Base-by-base conservation (phyloP, 2,888 invertebrate species). In the Synergus japonicus region DNA sequence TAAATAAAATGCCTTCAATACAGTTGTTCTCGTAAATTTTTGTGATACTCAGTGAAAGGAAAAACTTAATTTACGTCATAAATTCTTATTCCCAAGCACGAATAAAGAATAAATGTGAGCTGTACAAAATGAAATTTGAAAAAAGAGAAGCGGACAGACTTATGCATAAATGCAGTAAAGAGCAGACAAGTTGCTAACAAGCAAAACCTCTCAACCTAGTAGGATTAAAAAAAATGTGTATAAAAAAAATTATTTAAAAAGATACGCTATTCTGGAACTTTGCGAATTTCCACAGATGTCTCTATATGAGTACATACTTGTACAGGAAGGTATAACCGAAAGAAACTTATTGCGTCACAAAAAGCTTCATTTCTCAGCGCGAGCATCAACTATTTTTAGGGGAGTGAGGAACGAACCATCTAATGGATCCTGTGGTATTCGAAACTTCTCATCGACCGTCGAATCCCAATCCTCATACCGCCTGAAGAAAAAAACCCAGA, bases 311-410 rank as follows among this genome's bases (percentile, higher is more conserved):
- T 54, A 54, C 7, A n/a, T 54, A 64, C 10, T 12, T 58, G 37
- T 13, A 5, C 13, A 65, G 13, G 13, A 46, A 49, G 46, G 49
- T 69, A 69, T 7, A 69, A 49, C 29, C 15, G 29, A 29, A 46
- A 29, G 29, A 4, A 69, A 44, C 49, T 69, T 46, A 69, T 69
- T 49, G 29, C 69, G 22, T 49, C 49, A 69, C 29, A 49, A 29
- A 69, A 44, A 22, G 22, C 10, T 15, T 69, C 46, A 78, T 82
- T 83, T 85, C 81, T 77, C 82, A 78, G 58, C 63, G 79, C 67
- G 37, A 49, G 69, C 81, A 83, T 78, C 81, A 81, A 83, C 82
- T 86, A 87, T 87, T 87, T 87, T 85, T 83, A 79, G 65, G 43
- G 77, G 67, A 66, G 63, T 43, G 67, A 83, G 79, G 78, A 81